Base-by-base conservation (phyloP, 2,888 invertebrate species). In the Trissonchulus sp. region DNA sequence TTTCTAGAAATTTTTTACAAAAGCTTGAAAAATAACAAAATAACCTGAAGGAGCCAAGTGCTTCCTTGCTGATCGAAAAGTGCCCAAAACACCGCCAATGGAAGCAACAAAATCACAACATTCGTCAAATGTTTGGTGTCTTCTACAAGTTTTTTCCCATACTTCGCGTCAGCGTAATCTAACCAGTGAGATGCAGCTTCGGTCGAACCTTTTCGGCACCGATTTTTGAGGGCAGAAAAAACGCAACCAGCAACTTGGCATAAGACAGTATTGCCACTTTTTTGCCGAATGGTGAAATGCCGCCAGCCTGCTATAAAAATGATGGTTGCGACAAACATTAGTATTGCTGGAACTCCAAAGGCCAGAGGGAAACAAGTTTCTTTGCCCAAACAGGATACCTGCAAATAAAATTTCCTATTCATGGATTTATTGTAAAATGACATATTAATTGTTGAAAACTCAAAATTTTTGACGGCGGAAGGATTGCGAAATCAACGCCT, bases 141-240 rank as follows among this genome's bases (percentile, higher is more conserved):
- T 30, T 81, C 81, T 3, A 85, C 80, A 79, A 85, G 84, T 34
- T 77, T 75, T 63, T 77, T 71, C 34, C 91, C 91, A 83, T 90
- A 94, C 80, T 89, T 89, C 76, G 91, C 91, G 78, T 90, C 90
- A 0, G 98, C 93, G 83, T 93, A 90, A 84, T 98, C 95, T 77
- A 98, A 85, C 94, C 96, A 98, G 82, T 95, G 94, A 0, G 89
- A 88, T 65, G 8, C n/a, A 15, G 8, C 35, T 65, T 34, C 68
- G 15, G 8, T 8, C 18, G 8, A 15, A 15, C 31, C 31, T 60
- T 60, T 60, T 65, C 68, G 8, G 15, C 8, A 28, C n/a, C 35
- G 68, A 30, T 65, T 65, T 8, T 28, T 15, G 35, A 65, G 8
- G 33, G 35, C 68, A 30, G 8, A 76, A 68, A 78, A 69, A 48